These are phyloP conservation scores for Caenorhabditis parvicauda DNA, from an alignment of 2,888 invertebrate species.

Conservation along the genomic window DNA sequence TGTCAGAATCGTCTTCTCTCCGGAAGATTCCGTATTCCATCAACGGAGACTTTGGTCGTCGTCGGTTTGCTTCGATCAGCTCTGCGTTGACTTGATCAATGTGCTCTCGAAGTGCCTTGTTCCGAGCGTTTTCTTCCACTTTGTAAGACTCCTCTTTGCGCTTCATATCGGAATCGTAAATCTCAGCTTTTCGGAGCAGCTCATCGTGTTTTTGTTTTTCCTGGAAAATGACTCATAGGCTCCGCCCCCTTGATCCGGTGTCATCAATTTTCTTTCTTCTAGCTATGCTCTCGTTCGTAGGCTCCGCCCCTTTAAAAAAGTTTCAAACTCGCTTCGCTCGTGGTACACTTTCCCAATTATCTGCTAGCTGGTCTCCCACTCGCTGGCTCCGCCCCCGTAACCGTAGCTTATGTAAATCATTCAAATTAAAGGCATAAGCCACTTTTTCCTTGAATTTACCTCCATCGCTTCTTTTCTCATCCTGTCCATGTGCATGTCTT, in stretches of 20 bases:
- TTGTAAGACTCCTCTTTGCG: conserved; percentile 17
- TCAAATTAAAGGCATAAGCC: background rate
- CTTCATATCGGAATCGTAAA: conserved; percentile 21
- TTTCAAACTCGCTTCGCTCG: too few relatives aligned
- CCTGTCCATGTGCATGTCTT: conserved; percentile 35
- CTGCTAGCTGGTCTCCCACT: too few relatives aligned
- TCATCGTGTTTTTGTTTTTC: conserved; percentile 29
- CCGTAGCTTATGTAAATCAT: background rate
- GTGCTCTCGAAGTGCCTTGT: conserved; percentile 29
- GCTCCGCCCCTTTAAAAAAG: too few relatives aligned
- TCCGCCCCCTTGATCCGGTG: too few relatives aligned
- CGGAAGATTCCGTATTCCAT: conserved; percentile 8
- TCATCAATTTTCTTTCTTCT: too few relatives aligned
- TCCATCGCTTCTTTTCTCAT: conserved; percentile 24
- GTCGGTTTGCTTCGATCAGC: conserved; percentile 28
- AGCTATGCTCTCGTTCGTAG: too few relatives aligned
- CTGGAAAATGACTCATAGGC: too few relatives aligned
- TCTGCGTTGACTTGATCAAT: conserved; percentile 44
- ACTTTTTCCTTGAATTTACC: background rate
- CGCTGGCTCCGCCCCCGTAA: too few relatives aligned
- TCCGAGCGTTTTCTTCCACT: conserved; percentile 22
- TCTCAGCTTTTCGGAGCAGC: conserved; percentile 22
- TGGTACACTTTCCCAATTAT: too few relatives aligned
- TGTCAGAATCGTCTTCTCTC: background rate
- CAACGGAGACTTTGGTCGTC: conserved; percentile 28